Conservation (phyloP, 1,140 invertebrate species). For the Tribolium madens region DNA sequence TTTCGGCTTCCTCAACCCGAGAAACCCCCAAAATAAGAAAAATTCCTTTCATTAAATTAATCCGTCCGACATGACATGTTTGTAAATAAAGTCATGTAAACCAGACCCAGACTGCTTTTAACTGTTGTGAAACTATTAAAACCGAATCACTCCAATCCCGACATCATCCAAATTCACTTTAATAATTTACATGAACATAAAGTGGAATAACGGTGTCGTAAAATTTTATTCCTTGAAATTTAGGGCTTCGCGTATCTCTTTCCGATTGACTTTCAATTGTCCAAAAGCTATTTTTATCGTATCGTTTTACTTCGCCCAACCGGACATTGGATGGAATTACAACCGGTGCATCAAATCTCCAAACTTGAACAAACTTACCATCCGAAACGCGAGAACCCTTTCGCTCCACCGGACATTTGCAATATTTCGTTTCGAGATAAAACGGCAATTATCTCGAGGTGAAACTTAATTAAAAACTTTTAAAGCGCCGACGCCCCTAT, state of each 20-base stretch:
- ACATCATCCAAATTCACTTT: conserved; percentile 4
- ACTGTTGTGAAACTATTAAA: background rate
- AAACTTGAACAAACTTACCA: background rate
- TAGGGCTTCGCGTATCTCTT: conserved; percentile 1
- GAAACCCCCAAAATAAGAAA: background rate
- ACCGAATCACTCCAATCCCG: background rate
- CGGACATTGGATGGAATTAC: conserved; percentile 5
- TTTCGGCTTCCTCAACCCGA: background rate
- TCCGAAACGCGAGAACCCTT: background rate
- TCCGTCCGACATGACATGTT: background rate
- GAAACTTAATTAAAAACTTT: too few species aligned
- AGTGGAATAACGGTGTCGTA: background rate
- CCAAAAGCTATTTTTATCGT: conserved; percentile 16
- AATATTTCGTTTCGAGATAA: too few species aligned
- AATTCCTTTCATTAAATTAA: conserved; percentile 2
- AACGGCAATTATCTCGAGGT: too few species aligned
- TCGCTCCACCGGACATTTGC: too few species aligned
- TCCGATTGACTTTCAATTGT: conserved; percentile 5
- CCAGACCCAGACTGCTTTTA: background rate
- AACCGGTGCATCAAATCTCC: background rate
- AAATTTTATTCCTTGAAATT: conserved; percentile 11
- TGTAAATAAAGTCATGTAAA: conserved; percentile 28
- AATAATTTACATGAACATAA: conserved; percentile 18
- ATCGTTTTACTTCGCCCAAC: background rate
- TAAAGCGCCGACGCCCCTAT: too few species aligned